These are phyloP conservation scores for Lagodon rhomboides DNA, from an alignment of 2,797 vertebrate species.

Conservation along the genomic window DNA sequence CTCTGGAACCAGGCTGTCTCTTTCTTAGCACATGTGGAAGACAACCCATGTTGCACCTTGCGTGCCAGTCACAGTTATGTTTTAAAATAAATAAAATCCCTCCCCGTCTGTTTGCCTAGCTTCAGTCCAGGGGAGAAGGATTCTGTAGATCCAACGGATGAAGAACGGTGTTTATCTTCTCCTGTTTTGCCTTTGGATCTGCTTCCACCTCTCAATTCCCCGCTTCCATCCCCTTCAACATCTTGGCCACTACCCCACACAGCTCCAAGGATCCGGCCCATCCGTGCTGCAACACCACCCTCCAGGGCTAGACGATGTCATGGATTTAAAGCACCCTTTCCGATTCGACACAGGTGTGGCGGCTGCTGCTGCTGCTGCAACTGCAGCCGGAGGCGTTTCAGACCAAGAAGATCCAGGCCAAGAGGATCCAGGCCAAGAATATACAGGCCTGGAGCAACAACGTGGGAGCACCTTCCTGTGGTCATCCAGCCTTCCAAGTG, in stretches of 20 bases:
- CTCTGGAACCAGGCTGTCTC: background rate
- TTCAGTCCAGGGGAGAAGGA: background rate
- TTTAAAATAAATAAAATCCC: background rate
- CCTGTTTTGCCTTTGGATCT: background rate
- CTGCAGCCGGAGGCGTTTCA: background rate
- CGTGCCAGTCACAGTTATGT: background rate
- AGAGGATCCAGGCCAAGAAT: background rate
- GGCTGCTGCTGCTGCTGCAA: background rate
- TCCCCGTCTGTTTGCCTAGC: constrained; percentile 2
- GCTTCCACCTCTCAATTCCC: background rate
- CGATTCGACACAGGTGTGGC: background rate
- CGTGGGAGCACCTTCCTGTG: constrained; percentile 24
- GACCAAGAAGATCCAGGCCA: rapidly evolving
- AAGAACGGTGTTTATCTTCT: background rate
- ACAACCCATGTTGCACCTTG: too few relatives aligned
- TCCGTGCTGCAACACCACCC: background rate
- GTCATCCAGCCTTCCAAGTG: constrained; percentile 19
- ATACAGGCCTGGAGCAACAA: background rate
- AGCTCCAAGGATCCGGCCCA: background rate
- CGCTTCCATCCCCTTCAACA: background rate
- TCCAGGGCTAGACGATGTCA: background rate
- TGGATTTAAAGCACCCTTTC: background rate
- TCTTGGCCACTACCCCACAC: background rate
- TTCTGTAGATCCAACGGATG: background rate
- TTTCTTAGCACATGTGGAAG: background rate